phyloP scores from a whole-genome alignment of 2,797 vertebrate species.

The Acrossocheilus wenchowensis region DNA sequence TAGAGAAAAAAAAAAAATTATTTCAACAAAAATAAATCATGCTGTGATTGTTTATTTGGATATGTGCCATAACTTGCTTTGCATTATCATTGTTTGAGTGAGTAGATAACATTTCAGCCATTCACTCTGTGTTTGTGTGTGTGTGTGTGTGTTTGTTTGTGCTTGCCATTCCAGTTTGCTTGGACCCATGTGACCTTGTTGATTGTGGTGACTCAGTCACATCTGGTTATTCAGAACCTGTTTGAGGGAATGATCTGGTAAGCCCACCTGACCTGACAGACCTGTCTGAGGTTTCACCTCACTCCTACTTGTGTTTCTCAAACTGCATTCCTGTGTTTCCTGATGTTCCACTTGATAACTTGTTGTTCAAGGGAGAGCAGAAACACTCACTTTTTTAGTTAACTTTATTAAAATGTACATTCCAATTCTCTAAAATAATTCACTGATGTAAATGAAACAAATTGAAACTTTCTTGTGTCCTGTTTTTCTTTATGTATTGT shows the following conservation, averaged over 20 bases:
- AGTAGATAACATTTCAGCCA: slow-evolving; percentile 37
- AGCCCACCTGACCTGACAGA: slow-evolving; percentile 70
- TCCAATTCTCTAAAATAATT: neutral
- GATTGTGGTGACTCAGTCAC: slow-evolving; percentile 99
- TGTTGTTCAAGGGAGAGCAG: neutral
- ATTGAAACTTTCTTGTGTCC: neutral
- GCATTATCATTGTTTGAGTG: slow-evolving; percentile 35
- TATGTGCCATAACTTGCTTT: slow-evolving; percentile 7
- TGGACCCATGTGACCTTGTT: slow-evolving; percentile 99
- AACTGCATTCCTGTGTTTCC: slow-evolving; percentile 25
- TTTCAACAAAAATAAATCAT: neutral
- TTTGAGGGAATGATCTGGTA: slow-evolving; percentile 99
- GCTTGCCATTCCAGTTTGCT: slow-evolving; percentile 92
- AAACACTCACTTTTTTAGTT: neutral
- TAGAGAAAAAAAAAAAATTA: neutral
- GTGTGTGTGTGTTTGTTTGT: slow-evolving; percentile 67
- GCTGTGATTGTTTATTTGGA: slow-evolving; percentile 13
- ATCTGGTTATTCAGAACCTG: slow-evolving; percentile 99
- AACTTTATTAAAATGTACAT: neutral
- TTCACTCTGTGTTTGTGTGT: slow-evolving; percentile 64
- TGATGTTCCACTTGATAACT: neutral
- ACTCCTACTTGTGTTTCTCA: slow-evolving; percentile 17
- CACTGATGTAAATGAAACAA: neutral
- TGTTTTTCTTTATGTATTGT: neutral
- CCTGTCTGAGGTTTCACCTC: slow-evolving; percentile 46